Evolutionary conservation across 2,113 vertebrate species (phyloP), one percentile per base, ranked within the genome.

Genomic region (Anguilla japonica): DNA sequence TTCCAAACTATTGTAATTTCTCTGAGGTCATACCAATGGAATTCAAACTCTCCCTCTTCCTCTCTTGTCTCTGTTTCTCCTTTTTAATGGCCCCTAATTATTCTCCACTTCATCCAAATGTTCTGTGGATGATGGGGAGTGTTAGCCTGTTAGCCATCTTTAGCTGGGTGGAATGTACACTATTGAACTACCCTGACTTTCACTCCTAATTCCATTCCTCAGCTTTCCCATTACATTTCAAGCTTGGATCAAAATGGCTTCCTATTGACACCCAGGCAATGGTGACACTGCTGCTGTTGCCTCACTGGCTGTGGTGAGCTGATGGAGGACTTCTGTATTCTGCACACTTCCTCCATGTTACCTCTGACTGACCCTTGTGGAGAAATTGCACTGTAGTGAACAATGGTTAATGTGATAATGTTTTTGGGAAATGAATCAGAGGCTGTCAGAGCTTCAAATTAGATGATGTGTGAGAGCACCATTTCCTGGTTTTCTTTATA

Each of bases 21-120:
- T 87, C 93, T 96, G 95, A 94, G 92, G 95, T 96, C 93, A 95
- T 91, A 0, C 67, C 86, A 80, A 95, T 95, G 95, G 96, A 95
- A 97, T 96, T 96, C 29, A 41, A 9, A 16, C 46, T 34, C n/a
- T 63, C 56, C 18, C 29, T 39, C 39, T 2, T 34, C 5, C 56
- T 40, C 16, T 29, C 18, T 46, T 82, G 11, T 41, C 34, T 53
- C 75, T 79, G 11, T 26, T 26, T 40, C 11, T 85, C 85, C 22
- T 34, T 75, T 5, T 7, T 22, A 8, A 29, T 86, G 1, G 39
- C 50, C 63, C 56, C 92, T 95, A 95, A 95, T 96, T 96, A 94
- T 96, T 96, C 95, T 96, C 91, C 20, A 87, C 94, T 96, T 96
- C 1, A 94, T 95, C 95, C 95, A 96, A 96, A 97, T 96, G 96